Conservation (phyloP, 2,113 vertebrate species). For the Brachyhypopomus gauderio region DNA sequence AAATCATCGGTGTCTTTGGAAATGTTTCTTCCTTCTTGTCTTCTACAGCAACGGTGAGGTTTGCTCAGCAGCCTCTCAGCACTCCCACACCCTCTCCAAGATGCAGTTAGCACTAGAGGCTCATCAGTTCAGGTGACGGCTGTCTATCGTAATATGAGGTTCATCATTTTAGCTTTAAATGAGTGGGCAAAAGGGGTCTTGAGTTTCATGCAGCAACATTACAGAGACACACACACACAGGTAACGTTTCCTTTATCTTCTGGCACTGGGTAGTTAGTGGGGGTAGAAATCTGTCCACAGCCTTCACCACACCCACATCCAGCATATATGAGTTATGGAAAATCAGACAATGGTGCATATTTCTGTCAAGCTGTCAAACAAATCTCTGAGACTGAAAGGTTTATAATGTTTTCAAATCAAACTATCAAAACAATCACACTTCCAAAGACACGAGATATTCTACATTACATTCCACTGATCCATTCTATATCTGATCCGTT, state of each 20-base stretch:
- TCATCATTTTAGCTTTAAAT: slow-evolving; percentile 8
- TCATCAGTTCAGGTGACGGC: slow-evolving; percentile 15
- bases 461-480: no score
- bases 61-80: neutral
- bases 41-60: neutral
- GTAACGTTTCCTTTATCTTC: slow-evolving; percentile 40
- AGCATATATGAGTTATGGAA: neutral
- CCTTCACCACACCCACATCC: slow-evolving; percentile 5
- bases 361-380: neutral
- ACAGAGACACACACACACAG: slow-evolving; percentile 14
- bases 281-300: slow-evolving; percentile 38
- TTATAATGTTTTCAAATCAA: neutral
- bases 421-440: no score
- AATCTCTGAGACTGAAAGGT: neutral
- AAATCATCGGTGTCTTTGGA: neutral
- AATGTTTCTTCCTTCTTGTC: neutral
- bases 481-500: no score
- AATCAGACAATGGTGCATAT: neutral
- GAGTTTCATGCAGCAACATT: slow-evolving; percentile 1
- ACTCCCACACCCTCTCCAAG: neutral
- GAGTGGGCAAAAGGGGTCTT: slow-evolving; percentile 21
- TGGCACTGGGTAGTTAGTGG: slow-evolving; percentile 20
- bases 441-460: no score
- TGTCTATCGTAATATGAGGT: neutral
- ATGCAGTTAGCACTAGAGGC: slow-evolving; percentile 14